Percentiles rank a stretch among this genome's conserved stretches.
These are phyloP conservation scores for Pandemis heparana DNA, from an alignment of 2,888 invertebrate species.

Conservation along the genomic window DNA sequence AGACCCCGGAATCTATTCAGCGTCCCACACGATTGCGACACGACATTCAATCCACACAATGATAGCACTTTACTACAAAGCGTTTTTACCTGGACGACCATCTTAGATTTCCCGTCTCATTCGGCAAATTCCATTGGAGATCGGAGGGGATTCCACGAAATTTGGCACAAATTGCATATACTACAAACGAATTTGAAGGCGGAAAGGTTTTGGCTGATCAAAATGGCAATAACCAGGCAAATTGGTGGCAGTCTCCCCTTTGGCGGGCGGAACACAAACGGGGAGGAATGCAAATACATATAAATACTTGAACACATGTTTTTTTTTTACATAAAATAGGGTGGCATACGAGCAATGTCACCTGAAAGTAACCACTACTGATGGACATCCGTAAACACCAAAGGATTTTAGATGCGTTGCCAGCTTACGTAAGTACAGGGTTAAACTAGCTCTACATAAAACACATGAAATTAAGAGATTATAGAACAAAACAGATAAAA, in stretches of 20 bases:
- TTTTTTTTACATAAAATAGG: too few relatives aligned
- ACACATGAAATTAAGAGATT: too few relatives aligned
- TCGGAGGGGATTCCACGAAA: slow-evolving; percentile 55
- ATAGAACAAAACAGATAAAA: too few relatives aligned
- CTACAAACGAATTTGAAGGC: slow-evolving; percentile 43
- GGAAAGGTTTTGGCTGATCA: slow-evolving; percentile 4
- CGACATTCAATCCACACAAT: slow-evolving; percentile 25
- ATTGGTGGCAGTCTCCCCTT: not conserved
- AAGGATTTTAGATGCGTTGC: too few relatives aligned
- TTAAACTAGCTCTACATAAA: too few relatives aligned
- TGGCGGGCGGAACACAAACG: not conserved
- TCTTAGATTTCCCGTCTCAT: slow-evolving; percentile 61
- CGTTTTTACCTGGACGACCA: slow-evolving; percentile 58
- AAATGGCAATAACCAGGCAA: not conserved
- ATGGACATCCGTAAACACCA: too few relatives aligned
- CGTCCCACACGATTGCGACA: slow-evolving; percentile 35
- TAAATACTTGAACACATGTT: too few relatives aligned
- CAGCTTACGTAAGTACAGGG: too few relatives aligned
- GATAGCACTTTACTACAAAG: slow-evolving; percentile 27
- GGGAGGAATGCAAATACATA: not conserved
- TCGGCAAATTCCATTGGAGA: slow-evolving; percentile 65
- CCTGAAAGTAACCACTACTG: too few relatives aligned
- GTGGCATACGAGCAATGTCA: too few relatives aligned
- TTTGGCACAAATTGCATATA: slow-evolving; percentile 63
- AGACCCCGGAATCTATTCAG: slow-evolving; percentile 12